A percentile compares a stretch with the other conserved stretches of the same genome.
These are phyloP conservation scores for Martes martes DNA, from an alignment of 2,113 vertebrate genomes.

Conservation along the genomic window DNA sequence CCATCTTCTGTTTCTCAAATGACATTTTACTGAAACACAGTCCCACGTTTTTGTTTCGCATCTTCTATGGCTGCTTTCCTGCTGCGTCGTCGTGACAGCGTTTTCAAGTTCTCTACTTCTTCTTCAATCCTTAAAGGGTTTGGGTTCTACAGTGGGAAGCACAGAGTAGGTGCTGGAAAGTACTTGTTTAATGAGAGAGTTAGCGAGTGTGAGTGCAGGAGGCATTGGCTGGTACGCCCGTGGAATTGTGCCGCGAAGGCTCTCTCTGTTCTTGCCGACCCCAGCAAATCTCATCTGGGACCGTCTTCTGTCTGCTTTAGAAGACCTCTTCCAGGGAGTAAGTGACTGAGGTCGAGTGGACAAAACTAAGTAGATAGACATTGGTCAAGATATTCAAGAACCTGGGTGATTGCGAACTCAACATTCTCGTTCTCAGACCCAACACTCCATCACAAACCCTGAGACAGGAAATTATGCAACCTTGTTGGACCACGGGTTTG, in stretches of 20 bases:
- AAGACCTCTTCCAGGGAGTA: background rate
- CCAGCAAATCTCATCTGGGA: background rate
- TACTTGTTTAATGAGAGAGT: background rate
- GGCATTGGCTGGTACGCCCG: background rate
- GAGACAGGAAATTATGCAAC: background rate
- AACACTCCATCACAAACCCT: background rate
- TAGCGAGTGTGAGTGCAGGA: background rate
- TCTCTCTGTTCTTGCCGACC: no score
- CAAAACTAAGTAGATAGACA: background rate
- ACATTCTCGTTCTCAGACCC: background rate
- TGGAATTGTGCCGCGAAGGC: background rate
- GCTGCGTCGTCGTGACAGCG: background rate
- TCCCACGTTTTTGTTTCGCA: background rate
- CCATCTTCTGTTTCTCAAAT: background rate
- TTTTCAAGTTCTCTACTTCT: background rate
- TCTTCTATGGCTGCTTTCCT: background rate
- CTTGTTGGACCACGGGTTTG: background rate
- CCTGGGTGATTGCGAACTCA: background rate
- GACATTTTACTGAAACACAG: background rate
- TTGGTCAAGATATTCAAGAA: background rate
- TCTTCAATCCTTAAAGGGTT: background rate
- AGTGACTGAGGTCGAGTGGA: background rate
- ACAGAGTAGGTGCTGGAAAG: rapidly evolving
- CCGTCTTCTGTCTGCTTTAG: background rate
- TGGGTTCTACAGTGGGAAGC: background rate